phyloP scores from a whole-genome alignment of 1,140 invertebrate genomes.

The Lerema accius region DNA sequence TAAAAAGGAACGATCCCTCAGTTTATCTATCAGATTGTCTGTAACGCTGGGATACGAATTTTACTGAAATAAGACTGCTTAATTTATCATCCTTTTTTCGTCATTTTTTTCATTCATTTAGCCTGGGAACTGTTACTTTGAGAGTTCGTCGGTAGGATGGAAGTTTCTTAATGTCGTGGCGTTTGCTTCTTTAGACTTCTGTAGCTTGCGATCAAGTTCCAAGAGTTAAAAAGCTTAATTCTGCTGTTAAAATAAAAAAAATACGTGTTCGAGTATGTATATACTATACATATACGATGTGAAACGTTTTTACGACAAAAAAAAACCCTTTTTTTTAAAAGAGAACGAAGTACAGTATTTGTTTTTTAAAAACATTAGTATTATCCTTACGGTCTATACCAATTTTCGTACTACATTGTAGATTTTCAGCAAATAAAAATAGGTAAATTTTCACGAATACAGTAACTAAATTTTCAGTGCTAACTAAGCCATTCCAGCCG shows the following conservation, averaged over 20 bases:
- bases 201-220: too few species aligned
- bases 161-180: neutral
- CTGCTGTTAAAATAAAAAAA: too few species aligned
- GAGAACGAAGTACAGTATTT: too few species aligned
- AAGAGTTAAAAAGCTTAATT: too few species aligned
- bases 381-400: too few species aligned
- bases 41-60: conserved; percentile 30
- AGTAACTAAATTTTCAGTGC: neutral
- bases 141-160: neutral
- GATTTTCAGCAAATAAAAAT: conserved; percentile 6
- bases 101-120: neutral
- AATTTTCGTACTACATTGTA: too few species aligned
- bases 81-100: conserved; percentile 25
- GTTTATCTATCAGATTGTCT: conserved; percentile 33
- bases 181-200: too few species aligned
- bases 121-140: neutral
- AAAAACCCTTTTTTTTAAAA: too few species aligned
- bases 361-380: too few species aligned
- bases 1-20: conserved; percentile 17
- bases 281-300: too few species aligned
- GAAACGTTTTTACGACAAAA: too few species aligned
- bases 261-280: too few species aligned
- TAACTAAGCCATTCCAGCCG: conserved; percentile 8
- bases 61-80: conserved; percentile 22
- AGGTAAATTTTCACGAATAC: neutral